Evolutionary conservation across 2,888 invertebrate species (phyloP), one percentile per base, ranked within the genome.

Genomic region (Tanytarsus gracilentus): DNA sequence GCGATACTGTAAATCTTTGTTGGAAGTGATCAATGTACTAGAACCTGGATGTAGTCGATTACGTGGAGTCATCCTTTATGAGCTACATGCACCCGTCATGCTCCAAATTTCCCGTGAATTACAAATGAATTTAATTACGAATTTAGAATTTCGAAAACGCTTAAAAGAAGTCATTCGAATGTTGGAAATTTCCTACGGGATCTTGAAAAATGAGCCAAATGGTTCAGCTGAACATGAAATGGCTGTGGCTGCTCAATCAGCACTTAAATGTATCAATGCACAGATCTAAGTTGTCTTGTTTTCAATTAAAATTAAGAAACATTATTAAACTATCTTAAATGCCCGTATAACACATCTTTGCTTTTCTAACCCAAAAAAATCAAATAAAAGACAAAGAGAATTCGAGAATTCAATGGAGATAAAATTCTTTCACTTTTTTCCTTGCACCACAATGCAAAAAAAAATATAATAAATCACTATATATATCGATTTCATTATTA

Each of bases 51-150:
- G 81, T 63, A 86, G 88, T 0, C 77, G 90, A 65, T 75, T 90
- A 50, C 78, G 90, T 78, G 90, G 88, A 18, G 82, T 89, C 56
- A 85, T 88, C 11, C 71, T 91, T 66, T 91, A 91, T 67, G 91
- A 92, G 69, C 75, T 91, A 8, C 91, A 92, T 68, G 90, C 88
- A 0, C 89, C 90, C 0, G 75, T 89, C 9, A 83, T 90, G 79
- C 81, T 89, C 61, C 71, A 86, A 39, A 83, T 87, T 0, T 85
- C 85, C 33, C 76, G 83, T 61, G 78, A 79, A 64, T 83, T 84
- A 68, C 82, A 83, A 67, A 77, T 73, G 40, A 80, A 80, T 52
- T 74, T 76, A 1, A 79, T 83, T 64, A 74, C 78, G 21, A 81
- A 83, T 63, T 77, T 78, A 8, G 81, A 79, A 62, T 74, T 89